Evolutionary conservation across 2,797 vertebrate genomes (phyloP), one percentile per base, ranked within the genome.

Genomic region (Sebastes dallii): DNA sequence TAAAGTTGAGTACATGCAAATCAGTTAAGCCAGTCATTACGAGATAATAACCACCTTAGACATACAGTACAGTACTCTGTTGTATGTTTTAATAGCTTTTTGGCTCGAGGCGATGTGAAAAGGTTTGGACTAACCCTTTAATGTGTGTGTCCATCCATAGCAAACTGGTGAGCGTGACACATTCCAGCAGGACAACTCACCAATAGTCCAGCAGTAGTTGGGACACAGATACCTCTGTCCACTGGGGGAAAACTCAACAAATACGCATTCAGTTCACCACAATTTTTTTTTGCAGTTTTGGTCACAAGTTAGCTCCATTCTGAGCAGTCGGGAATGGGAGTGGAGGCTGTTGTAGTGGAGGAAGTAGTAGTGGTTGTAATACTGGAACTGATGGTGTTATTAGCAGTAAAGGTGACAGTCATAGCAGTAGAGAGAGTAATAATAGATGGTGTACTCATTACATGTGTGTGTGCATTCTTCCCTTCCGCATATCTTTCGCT

Each of bases 121-220:
- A 64, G n/a, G 39, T 72, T 80, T 67, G 72, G 39, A 3, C 29
- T 62, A 46, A 69, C 62, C 46, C 59, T 75, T 84, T 58, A 68
- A 54, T 72, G 50, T 78, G 61, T 60, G 60, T 58, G 36, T 42
- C 46, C 75, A 75, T 86, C 74, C 80, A 78, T 72, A 69, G 65
- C 76, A 83, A 85, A 85, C 78, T 89, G 88, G 86, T 88, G 76
- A 86, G 83, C 82, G 67, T 81, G 82, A 91, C 88, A 89, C 85
- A 92, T 90, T 89, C 88, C 86, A 87, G 82, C 13, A 64, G 73
- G 75, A 85, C 81, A 77, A 88, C 78, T 92, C 86, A 89, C 73
- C 77, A 86, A 84, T 69, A 85, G 78, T 86, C 22, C 14, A 10
- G 60, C 78, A 68, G 75, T 56, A 65, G 61, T 75, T 65, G 65